Conservation (phyloP, 2,113 vertebrate genomes). For the Copsychus sechellarum region DNA sequence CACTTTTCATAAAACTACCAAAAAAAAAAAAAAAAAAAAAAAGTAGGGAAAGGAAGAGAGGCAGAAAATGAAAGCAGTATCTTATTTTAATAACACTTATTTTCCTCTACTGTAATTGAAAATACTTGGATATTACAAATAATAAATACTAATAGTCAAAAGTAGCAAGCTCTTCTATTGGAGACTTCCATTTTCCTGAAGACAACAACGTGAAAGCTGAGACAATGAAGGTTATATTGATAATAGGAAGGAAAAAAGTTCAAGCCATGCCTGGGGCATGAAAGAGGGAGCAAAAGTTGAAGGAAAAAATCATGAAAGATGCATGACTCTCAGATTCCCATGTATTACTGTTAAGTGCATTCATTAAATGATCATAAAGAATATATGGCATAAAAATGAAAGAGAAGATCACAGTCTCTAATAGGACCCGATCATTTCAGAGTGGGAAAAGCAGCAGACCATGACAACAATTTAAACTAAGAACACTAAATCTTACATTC, state of each 20-base stretch:
- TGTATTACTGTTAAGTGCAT: slow-evolving; percentile 19
- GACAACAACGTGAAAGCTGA: neutral
- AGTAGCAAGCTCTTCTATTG: neutral
- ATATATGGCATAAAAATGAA: slow-evolving; percentile 22
- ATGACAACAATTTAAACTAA: slow-evolving; percentile 1
- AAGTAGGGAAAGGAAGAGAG: neutral
- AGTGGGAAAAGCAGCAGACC: slow-evolving; percentile 4
- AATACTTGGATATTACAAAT: neutral
- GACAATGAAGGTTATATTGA: neutral
- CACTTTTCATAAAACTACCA: neutral
- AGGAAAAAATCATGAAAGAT: slow-evolving; percentile 40
- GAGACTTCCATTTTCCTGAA: neutral
- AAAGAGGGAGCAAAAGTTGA: neutral
- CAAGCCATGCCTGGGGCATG: neutral
- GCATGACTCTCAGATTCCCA: slow-evolving; percentile 6
- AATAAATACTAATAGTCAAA: neutral
- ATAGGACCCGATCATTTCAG: slow-evolving; percentile 1
- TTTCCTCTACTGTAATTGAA: neutral
- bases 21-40: neutral
- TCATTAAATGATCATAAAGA: slow-evolving; percentile 52
- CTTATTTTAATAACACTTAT: neutral
- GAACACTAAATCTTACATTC: neutral
- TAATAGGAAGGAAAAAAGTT: slow-evolving; percentile 5
- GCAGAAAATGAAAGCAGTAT: neutral
- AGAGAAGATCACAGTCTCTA: neutral